Evolutionary conservation across 2,113 vertebrate genomes (phyloP), one percentile per base, ranked within the genome.

Genomic region (Pollimyrus isidori): DNA sequence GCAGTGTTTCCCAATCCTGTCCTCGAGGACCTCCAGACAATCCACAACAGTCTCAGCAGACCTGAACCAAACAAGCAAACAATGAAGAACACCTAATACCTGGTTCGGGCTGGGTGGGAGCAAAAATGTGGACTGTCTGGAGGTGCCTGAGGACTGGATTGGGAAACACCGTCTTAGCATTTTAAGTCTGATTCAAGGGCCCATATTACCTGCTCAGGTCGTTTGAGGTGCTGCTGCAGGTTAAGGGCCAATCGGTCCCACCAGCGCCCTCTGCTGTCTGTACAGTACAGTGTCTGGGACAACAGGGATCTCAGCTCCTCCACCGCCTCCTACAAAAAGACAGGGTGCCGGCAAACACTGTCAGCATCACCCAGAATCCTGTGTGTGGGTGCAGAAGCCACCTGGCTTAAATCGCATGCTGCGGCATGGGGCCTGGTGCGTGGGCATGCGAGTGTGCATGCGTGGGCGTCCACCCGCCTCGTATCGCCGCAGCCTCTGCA

Each of bases 241-340:
- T 99, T 99, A 19, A 99, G 96, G 0, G 97, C 97, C 46, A 99
- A 95, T 4, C 98, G 95, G 90, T 99, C 98, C 98, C 98, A 99
- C 98, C 98, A 99, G 1, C 97, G 96, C 69, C 98, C 98, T 90
- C 98, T 96, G 93, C 97, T 98, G 95, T 97, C 97, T 56, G 53
- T 56, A 56, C 98, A 99, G 45, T 97, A 99, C 85, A 95, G 62
- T 0, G 93, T 92, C 93, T 99, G 98, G 35, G 94, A 93, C 88
- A 99, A 92, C 46, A 99, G 96, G 10, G 88, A 92, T 90, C 92
- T 94, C 39, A 99, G 95, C 92, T 98, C 95, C 62, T 94, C 91
- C 50, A 97, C 97, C 0, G 98, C 98, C 73, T 97, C 97, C 98
- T 99, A 89, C 1, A 58, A 56, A 13, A 90, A 30, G 26, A 17